A percentile compares a stretch with the other conserved stretches of the same genome.
phyloP scores from a whole-genome alignment of 1,140 invertebrate genomes.

The Leptoteleia sp. region DNA sequence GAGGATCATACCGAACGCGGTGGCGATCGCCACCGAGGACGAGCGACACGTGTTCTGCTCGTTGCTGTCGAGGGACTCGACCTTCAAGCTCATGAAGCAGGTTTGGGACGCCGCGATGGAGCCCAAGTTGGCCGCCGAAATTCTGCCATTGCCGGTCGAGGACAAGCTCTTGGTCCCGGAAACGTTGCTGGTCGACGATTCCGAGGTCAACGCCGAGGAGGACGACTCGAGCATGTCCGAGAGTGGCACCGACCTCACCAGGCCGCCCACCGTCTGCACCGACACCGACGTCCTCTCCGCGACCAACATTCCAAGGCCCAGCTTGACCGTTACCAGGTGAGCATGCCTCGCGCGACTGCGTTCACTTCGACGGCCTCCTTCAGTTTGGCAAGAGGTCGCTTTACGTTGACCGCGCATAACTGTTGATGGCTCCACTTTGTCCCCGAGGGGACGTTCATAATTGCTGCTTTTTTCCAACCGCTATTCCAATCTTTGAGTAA shows the following conservation, averaged over 20 bases:
- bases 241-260: conserved; percentile 78
- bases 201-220: conserved; percentile 74
- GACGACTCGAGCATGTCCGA: conserved; percentile 81
- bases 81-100: conserved; percentile 91
- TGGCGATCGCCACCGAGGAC: conserved; percentile 90
- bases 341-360: conserved; percentile 1
- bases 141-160: conserved; percentile 69
- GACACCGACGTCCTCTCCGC: conserved; percentile 68
- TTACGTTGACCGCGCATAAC: conserved; percentile 1
- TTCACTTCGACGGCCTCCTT: not conserved
- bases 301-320: conserved; percentile 68
- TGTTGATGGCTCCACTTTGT: not conserved
- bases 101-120: conserved; percentile 84
- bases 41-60: conserved; percentile 95
- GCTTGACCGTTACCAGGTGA: conserved; percentile 68
- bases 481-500: too few relatives aligned
- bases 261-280: conserved; percentile 69
- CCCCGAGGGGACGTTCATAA: too few relatives aligned
- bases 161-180: conserved; percentile 69
- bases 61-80: conserved; percentile 92
- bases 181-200: conserved; percentile 72
- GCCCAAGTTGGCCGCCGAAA: conserved; percentile 64
- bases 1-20: conserved; percentile 94
- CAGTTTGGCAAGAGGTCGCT: not conserved
- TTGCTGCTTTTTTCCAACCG: too few relatives aligned